phyloP scores from a whole-genome alignment of 2,888 invertebrate species.

The Oscheius sp. region DNA sequence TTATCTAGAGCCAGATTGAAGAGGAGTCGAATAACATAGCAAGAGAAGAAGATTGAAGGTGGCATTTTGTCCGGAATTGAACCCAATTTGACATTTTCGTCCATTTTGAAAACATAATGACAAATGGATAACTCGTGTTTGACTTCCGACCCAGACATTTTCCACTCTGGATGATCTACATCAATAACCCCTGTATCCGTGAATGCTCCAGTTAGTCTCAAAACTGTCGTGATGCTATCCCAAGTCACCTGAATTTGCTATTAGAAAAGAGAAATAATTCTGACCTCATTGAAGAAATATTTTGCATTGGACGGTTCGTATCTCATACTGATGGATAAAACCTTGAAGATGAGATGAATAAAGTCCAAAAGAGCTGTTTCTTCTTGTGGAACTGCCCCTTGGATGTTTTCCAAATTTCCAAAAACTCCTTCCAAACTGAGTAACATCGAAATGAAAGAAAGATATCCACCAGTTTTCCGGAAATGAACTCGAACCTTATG shows the following conservation, averaged over 20 bases:
- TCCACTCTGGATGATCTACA: conserved; percentile 49
- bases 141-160: conserved; percentile 30
- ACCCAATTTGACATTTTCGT: conserved; percentile 50
- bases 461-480: conserved; percentile 95
- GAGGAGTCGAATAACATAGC: conserved; percentile 84
- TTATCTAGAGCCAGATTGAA: conserved; percentile 95
- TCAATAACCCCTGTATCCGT: conserved; percentile 36
- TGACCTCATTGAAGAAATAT: conserved; percentile 92
- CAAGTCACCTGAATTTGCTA: conserved; percentile 80
- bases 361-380: conserved; percentile 54
- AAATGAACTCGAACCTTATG: conserved; percentile 95
- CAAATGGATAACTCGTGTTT: conserved; percentile 46
- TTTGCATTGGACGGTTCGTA: conserved; percentile 99
- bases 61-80: conserved; percentile 77
- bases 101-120: conserved; percentile 61
- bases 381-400: conserved; percentile 31
- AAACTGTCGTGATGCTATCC: conserved; percentile 89
- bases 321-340: conserved; percentile 91
- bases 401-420: conserved; percentile 14
- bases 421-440: conserved; percentile 83
- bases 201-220: conserved; percentile 91
- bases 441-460: conserved; percentile 93
- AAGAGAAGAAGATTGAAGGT: conserved; percentile 82
- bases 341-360: conserved; percentile 65
- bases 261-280: conserved; percentile 28